These are phyloP conservation scores for Indri indri DNA, from an alignment of 2,113 vertebrate species.

Conservation along the genomic window DNA sequence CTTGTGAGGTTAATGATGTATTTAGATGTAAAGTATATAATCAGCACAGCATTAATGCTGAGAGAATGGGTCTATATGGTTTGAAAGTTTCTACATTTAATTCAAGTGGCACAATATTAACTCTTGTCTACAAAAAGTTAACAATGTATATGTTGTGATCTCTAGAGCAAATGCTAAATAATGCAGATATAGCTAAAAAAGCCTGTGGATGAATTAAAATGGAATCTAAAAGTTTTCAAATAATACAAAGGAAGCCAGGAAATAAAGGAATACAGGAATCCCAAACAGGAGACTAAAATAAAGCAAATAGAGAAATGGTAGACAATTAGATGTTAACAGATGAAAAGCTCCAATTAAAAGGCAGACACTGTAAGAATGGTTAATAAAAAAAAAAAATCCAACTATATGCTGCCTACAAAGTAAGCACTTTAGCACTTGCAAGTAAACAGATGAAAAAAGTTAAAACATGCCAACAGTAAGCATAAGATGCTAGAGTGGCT, in stretches of 20 bases:
- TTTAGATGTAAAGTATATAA: neutral
- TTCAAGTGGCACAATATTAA: neutral
- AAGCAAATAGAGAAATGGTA: neutral
- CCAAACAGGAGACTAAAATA: neutral
- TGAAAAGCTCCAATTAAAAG: neutral
- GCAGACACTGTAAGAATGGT: neutral
- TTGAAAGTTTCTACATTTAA: neutral
- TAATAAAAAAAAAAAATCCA: neutral
- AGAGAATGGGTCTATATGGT: neutral
- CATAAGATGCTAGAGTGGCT: neutral
- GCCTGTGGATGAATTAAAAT: neutral
- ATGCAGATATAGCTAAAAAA: neutral
- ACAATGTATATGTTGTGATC: neutral
- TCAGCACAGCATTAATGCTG: neutral
- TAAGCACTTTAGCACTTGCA: neutral
- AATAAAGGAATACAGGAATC: neutral
- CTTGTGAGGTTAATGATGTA: neutral
- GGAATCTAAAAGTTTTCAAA: neutral
- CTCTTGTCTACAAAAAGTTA: neutral
- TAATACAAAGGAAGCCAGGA: neutral
- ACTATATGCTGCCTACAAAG: neutral
- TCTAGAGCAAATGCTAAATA: neutral
- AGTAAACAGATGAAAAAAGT: neutral
- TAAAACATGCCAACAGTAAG: neutral
- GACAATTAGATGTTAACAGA: neutral